Conservation (phyloP, 2,888 invertebrate species). For the Geophilus truncorum region DNA sequence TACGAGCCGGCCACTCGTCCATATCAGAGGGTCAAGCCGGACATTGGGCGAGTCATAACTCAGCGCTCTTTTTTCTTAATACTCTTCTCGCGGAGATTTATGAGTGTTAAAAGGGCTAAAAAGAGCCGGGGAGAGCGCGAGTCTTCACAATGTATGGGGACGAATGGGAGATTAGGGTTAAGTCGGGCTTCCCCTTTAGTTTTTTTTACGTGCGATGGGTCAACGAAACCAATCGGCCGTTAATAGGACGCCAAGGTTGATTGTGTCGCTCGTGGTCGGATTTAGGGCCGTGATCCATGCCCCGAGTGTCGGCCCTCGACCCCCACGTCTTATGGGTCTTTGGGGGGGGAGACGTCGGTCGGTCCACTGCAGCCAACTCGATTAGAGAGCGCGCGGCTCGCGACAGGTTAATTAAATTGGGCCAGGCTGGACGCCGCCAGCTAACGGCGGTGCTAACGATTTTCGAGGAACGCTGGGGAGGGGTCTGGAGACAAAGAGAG, state of each 20-base stretch:
- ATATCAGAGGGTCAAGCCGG: conserved; percentile 1
- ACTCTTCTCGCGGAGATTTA: background rate
- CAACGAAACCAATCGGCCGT: background rate
- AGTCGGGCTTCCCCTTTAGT: background rate
- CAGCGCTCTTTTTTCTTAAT: background rate
- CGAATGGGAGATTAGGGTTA: background rate
- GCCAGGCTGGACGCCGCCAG: background rate
- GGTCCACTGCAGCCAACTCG: background rate
- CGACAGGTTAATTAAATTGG: conserved; percentile 15
- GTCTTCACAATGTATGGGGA: background rate
- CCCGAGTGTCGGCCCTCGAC: background rate
- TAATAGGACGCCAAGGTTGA: conserved; percentile 1
- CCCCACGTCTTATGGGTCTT: conserved; percentile 14
- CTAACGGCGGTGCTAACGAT: background rate
- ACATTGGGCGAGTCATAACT: background rate
- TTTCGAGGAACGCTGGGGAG: background rate
- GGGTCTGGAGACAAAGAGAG: background rate
- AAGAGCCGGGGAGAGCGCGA: background rate
- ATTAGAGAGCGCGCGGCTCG: background rate
- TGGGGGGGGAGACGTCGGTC: background rate
- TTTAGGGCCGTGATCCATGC: background rate
- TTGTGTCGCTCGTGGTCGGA: background rate
- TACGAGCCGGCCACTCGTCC: background rate
- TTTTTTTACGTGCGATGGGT: background rate
- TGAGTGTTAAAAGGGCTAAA: background rate